Conservation (phyloP, 1,140 invertebrate species). For the Drosophila navojoa region DNA sequence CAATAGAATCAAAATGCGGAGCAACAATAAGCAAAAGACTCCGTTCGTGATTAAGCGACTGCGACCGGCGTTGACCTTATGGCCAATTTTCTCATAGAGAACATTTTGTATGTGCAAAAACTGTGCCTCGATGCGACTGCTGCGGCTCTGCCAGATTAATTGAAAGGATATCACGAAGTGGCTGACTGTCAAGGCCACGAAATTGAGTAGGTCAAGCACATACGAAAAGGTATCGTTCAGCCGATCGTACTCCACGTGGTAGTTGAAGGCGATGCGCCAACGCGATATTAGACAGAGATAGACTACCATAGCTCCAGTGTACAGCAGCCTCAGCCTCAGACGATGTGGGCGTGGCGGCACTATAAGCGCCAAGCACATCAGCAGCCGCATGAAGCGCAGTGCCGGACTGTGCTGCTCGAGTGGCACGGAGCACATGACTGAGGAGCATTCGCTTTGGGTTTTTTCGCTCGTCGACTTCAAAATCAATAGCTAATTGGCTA, state of each 20-base stretch:
- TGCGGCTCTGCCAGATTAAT: slow-evolving; percentile 19
- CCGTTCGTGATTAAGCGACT: slow-evolving; percentile 4
- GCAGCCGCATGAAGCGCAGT: slow-evolving; percentile 14
- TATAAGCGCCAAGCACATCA: slow-evolving; percentile 19
- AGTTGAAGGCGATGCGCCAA: slow-evolving; percentile 34
- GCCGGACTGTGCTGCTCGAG: slow-evolving; percentile 21
- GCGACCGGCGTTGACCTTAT: neutral
- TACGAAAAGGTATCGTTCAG: slow-evolving; percentile 21
- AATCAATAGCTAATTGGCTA: slow-evolving; percentile 25
- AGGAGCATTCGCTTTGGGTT: neutral
- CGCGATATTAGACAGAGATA: slow-evolving; percentile 11
- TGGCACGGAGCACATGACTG: slow-evolving; percentile 37
- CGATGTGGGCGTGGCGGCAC: slow-evolving; percentile 7
- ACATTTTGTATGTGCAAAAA: slow-evolving; percentile 12
- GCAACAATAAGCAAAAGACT: slow-evolving; percentile 4
- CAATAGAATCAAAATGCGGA: neutral
- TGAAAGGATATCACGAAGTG: slow-evolving; percentile 23
- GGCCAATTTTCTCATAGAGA: slow-evolving; percentile 6
- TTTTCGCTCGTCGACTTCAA: neutral
- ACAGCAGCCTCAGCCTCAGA: slow-evolving; percentile 11
- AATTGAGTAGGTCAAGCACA: slow-evolving; percentile 26
- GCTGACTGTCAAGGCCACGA: slow-evolving; percentile 11
- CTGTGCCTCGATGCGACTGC: slow-evolving; percentile 14
- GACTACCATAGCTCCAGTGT: neutral
- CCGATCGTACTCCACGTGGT: slow-evolving; percentile 26